phyloP scores from a whole-genome alignment of 2,797 vertebrate genomes.

The Lutjanus campechanus region DNA sequence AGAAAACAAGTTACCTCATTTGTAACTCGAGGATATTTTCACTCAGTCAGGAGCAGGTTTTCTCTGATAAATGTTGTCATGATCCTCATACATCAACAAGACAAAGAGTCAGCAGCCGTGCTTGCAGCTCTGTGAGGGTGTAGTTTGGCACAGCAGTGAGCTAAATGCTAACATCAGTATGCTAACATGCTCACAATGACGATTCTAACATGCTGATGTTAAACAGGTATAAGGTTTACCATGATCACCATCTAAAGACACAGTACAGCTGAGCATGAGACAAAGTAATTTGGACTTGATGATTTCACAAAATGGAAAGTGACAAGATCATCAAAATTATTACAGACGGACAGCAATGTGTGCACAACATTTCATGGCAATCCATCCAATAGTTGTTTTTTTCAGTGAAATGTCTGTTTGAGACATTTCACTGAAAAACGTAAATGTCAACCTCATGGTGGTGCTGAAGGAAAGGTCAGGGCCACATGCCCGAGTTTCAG shows the following conservation, averaged over 20 bases:
- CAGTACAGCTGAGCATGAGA: not conserved
- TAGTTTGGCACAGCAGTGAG: not conserved
- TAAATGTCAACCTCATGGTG: not conserved
- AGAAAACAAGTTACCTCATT: constrained; percentile 13
- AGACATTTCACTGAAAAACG: not conserved
- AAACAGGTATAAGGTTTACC: too few species aligned
- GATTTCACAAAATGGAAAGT: not conserved
- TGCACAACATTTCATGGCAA: not conserved
- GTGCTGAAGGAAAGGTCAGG: not conserved
- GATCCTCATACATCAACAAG: not conserved
- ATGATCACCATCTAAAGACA: not conserved
- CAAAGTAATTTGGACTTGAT: not conserved
- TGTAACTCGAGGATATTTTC: constrained; percentile 11
- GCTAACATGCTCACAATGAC: not conserved
- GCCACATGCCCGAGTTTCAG: too few species aligned
- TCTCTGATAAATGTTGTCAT: constrained; percentile 2
- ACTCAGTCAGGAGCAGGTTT: not conserved
- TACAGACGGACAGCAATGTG: not conserved
- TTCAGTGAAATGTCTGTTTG: not conserved
- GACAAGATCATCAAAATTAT: not conserved
- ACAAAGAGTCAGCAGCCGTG: not conserved
- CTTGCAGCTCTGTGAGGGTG: not conserved
- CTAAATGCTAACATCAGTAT: not conserved
- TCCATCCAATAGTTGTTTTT: not conserved
- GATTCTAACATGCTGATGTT: not conserved